Evolutionary conservation across 2,888 invertebrate genomes (phyloP), one percentile per base, ranked within the genome.

Genomic region (Leptura quadrifasciata): DNA sequence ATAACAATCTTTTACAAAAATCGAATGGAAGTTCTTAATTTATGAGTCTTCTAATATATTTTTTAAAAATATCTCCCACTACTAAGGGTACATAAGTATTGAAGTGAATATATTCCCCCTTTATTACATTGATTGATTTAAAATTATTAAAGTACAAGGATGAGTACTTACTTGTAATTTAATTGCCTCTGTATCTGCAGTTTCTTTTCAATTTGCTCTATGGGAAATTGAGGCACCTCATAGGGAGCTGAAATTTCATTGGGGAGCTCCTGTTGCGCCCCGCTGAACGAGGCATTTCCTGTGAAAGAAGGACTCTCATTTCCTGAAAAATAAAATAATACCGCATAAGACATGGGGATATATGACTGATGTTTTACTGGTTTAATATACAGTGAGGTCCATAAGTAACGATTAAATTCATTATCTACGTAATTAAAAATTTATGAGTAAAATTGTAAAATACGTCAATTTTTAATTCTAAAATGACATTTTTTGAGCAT

Each of bases 221-320:
- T 99, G 57, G 99, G 99, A 89, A 98, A 98, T 90, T 98, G 98
- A 0, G 98, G 97, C 55, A 98, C 96, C 90, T 99, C 98, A 88
- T 98, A 99, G 0, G 98, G 98, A 8, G 98, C 97, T 4, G 98
- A 97, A 81, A 97, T 94, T 89, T 97, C 96, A 87, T 97, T 97
- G 74, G 95, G 93, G 17, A 94, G 89, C 84, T 94, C 94, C 12
- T 83, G 84, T 68, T 84, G 84, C 31, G 91, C 91, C 60, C 92
- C 91, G 12, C 92, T 91, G n/a, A 90, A 88, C 72, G 84, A 85
- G 20, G 87, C 83, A 35, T 84, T 84, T n/a, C 84, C 85, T 20
- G 80, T 84, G 79, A 92, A 92, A 0, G 93, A 91, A 10, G 94
- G 94, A 84, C 94, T 94, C 87, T 95, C 95, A 86, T 94, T 94